Base-by-base conservation (phyloP, 2,113 vertebrate genomes). In the Phalacrocorax carbo region DNA sequence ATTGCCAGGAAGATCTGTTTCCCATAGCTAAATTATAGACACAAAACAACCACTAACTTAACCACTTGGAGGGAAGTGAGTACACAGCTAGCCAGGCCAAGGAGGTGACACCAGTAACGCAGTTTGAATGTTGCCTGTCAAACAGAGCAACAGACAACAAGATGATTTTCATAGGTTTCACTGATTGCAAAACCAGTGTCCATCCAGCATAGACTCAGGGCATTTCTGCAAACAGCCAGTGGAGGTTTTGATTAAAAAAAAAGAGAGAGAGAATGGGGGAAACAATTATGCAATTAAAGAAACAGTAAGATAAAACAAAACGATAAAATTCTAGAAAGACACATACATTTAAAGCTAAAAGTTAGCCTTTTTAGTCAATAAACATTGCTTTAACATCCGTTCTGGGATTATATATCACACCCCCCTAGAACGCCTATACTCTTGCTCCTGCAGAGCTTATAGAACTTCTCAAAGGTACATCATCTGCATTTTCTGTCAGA, bases 11-110 rank as follows among this genome's bases (percentile, higher is more conserved):
- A 95, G 82, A 93, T 73, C 34, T 93, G 76, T 81, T 96, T 96
- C 93, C 86, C 94, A 82, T 75, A 65, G 69, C 69, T 55, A 72
- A 96, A 94, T 94, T 82, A 96, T 51, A 96, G 91, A 76, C 79
- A 95, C 79, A 90, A 71, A 38, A 22, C 62, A 96, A 95, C 92
- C 96, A 94, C 92, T 42, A 90, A 80, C 52, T 65, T 68, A 94
- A 95, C 96, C 96, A 95, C 95, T 90, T 57, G 93, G 95, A 95
- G 91, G 96, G 95, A 97, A 97, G 88, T 86, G 75, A 96, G 75
- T 46, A 25, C 73, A 36, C 55, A 55, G 77, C 79, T 32, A 27
- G 80, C 15, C 88, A 91, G 72, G 86, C 70, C 65, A 15, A 27
- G 72, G 77, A 49, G 86, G 60, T 49, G 68, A 44, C 79, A 91